phyloP scores from a whole-genome alignment of 1,140 invertebrate genomes.

The Drosophila punjabiensis region DNA sequence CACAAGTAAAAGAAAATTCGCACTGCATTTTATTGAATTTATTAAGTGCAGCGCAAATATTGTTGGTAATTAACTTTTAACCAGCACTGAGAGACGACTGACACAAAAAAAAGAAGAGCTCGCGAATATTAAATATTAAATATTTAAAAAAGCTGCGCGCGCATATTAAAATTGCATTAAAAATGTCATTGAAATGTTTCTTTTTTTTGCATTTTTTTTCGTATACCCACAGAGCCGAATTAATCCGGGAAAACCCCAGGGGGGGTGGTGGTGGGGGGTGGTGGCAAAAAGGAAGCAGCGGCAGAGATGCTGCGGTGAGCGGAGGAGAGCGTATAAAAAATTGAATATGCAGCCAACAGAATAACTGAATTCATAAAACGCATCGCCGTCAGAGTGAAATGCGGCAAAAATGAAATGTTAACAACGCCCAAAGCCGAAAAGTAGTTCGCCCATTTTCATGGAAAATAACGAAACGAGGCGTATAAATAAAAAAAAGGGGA shows the following conservation, averaged over 20 bases:
- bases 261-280: background rate
- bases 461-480: slow-evolving; percentile 61
- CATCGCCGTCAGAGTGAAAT: slow-evolving; percentile 39
- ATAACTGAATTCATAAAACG: slow-evolving; percentile 68
- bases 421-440: slow-evolving; percentile 73
- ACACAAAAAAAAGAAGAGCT: background rate
- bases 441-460: slow-evolving; percentile 61
- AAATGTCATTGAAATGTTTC: slow-evolving; percentile 58
- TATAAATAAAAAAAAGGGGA: slow-evolving; percentile 54
- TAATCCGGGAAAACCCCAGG: slow-evolving; percentile 52
- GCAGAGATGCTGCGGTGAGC: slow-evolving; percentile 31
- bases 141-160: slow-evolving; percentile 81
- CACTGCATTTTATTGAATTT: slow-evolving; percentile 58
- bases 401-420: slow-evolving; percentile 66
- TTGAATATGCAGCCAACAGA: slow-evolving; percentile 58
- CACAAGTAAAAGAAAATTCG: slow-evolving; percentile 26
- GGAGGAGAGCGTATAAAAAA: slow-evolving; percentile 63
- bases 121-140: slow-evolving; percentile 48
- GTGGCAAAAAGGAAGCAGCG: slow-evolving; percentile 1
- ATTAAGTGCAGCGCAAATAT: slow-evolving; percentile 62
- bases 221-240: slow-evolving; percentile 32
- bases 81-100: slow-evolving; percentile 21
- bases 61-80: slow-evolving; percentile 69
- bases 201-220: background rate
- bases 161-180: slow-evolving; percentile 84